Conservation (phyloP, 2,113 vertebrate genomes). For the Dasyprocta punctata region DNA sequence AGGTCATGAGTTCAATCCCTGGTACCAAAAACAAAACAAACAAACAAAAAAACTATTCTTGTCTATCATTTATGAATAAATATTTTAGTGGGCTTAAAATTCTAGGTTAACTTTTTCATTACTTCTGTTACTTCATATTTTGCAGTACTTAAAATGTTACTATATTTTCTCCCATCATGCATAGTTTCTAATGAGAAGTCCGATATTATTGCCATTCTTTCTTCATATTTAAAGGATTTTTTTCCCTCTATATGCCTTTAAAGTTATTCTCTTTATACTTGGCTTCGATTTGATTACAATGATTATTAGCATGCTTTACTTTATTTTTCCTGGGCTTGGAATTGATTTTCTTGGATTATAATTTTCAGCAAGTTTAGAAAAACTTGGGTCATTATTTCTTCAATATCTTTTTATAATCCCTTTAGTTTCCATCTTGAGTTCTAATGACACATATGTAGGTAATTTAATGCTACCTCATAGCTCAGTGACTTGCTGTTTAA, state of each 20-base stretch:
- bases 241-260: neutral
- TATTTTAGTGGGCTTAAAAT: neutral
- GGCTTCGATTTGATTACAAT: neutral
- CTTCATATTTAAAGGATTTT: neutral
- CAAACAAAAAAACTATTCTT: neutral
- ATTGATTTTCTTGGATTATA: neutral
- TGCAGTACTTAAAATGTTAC: neutral
- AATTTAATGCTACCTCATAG: neutral
- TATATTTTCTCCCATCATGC: neutral
- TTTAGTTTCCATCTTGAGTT: neutral
- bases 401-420: neutral
- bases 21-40: no score
- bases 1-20: no score
- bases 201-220: neutral
- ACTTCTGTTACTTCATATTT: neutral
- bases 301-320: neutral
- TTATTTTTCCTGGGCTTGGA: neutral
- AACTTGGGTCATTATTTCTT: neutral
- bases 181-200: neutral
- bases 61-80: neutral
- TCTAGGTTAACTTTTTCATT: neutral
- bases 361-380: neutral
- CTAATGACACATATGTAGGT: neutral
- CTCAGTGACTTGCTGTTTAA: neutral
- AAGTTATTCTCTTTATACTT: neutral